Base-by-base conservation (phyloP, 2,113 vertebrate genomes). In the Phaethornis superciliosus region DNA sequence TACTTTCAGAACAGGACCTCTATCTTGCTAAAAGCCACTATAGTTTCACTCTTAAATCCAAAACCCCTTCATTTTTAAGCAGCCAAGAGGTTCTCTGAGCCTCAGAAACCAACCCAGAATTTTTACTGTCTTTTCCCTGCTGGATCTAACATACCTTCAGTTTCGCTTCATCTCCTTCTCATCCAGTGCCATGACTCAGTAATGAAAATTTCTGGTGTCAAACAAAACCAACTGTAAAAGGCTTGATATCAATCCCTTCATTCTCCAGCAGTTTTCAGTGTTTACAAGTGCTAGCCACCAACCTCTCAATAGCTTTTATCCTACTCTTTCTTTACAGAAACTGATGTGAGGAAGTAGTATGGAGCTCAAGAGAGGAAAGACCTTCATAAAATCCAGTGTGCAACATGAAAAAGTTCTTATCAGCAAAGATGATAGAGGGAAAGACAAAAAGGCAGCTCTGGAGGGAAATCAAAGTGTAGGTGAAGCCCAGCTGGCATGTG, bases 351-450 rank as follows among this genome's bases (percentile, higher is more conserved):
- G 35, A 71, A 76, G 58, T 63, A 97, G 30, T 15, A 98, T 98
- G 98, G 98, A 98, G 77, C 95, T 98, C 77, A 98, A 89, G 91
- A 97, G 98, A 92, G 98, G 98, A 76, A 98, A 98, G 86, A 98
- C 98, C 13, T 98, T 98, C 95, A 98, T 98, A 87, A 98, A 98
- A 91, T 98, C 96, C 67, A 97, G 97, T 19, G 81, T 95, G 52
- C 98, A 98, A 49, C 96, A 97, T 0, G 98, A 98, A 76, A 98
- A 97, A 63, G 72, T 59, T 60, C n/a, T 86, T 33, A 68, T 32
- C 74, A 96, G 86, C 37, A 97, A 94, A 44, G 40, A 88, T 2
- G 62, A 82, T 7, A 20, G 11, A 6, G 89, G 93, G 54, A 89
- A 88, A 69, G 88, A 89, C n/a, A 93, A 72, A 26, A 87, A 58